These are phyloP conservation scores for Pteruthius melanotis DNA, from an alignment of 2,113 vertebrate genomes.

Conservation along the genomic window DNA sequence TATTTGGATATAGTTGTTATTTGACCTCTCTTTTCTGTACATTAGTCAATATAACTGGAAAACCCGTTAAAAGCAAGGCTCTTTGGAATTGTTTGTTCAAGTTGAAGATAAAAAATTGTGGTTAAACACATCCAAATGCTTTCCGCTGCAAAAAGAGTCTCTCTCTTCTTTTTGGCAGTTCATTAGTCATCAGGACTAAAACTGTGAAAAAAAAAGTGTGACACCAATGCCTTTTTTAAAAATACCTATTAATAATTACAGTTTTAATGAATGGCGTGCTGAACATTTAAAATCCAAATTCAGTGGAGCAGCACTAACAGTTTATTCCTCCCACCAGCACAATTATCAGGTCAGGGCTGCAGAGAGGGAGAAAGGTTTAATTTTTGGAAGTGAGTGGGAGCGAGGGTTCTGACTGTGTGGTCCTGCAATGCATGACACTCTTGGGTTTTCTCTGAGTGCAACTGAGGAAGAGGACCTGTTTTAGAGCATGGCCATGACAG, in stretches of 20 bases:
- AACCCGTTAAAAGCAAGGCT: neutral
- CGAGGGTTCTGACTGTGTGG: neutral
- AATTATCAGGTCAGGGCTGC: neutral
- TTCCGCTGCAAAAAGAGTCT: neutral
- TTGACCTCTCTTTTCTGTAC: neutral
- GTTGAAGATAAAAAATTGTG: neutral
- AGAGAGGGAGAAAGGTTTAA: neutral
- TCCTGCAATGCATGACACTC: neutral
- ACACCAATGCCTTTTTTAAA: neutral
- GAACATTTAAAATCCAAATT: constrained; percentile 6
- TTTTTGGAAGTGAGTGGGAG: neutral
- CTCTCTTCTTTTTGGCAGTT: neutral
- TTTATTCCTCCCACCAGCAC: neutral
- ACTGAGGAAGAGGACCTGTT: neutral
- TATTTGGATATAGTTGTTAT: neutral
- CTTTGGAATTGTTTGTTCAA: neutral
- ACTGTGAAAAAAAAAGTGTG: neutral
- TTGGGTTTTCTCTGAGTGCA: neutral
- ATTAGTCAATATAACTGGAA: neutral
- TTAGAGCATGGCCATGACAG: neutral
- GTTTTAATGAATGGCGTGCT: neutral
- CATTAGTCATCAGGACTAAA: constrained; percentile 21
- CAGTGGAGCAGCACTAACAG: neutral
- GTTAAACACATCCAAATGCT: neutral
- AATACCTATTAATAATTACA: constrained; percentile 32